These are phyloP conservation scores for Epizoanthus rinbou DNA, from an alignment of 92 coral and sea anemone species.

Conservation along the genomic window DNA sequence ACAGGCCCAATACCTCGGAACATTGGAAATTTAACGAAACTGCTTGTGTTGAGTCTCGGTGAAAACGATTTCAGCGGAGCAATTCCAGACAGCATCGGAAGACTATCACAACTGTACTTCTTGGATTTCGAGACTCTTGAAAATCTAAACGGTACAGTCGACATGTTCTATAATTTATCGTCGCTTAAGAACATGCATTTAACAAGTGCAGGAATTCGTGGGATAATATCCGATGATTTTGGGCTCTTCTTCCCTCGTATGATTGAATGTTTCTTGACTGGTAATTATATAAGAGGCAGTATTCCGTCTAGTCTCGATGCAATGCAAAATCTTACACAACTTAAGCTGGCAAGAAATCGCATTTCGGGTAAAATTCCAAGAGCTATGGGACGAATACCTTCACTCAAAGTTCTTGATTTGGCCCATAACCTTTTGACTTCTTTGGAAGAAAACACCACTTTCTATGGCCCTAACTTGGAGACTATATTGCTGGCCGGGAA, in stretches of 20 bases:
- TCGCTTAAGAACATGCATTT: slow-evolving; percentile 46
- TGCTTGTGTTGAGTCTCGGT: slow-evolving; percentile 49
- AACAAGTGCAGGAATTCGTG: slow-evolving; percentile 61
- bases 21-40: slow-evolving; percentile 61
- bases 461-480: slow-evolving; percentile 39
- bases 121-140: slow-evolving; percentile 58
- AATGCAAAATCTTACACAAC: slow-evolving; percentile 42
- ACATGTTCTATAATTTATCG: slow-evolving; percentile 33
- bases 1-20: slow-evolving; percentile 55
- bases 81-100: slow-evolving; percentile 57
- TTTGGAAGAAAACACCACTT: slow-evolving; percentile 50
- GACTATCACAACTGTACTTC: slow-evolving; percentile 38
- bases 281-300: slow-evolving; percentile 55
- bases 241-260: slow-evolving; percentile 50
- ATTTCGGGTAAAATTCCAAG: slow-evolving; percentile 66
- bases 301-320: slow-evolving; percentile 31
- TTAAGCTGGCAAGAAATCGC: slow-evolving; percentile 56
- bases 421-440: slow-evolving; percentile 51
- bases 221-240: slow-evolving; percentile 54
- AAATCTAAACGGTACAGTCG: slow-evolving; percentile 46
- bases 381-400: slow-evolving; percentile 39
- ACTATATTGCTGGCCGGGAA: slow-evolving; percentile 56
- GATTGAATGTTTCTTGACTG: slow-evolving; percentile 33
- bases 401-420: slow-evolving; percentile 58
- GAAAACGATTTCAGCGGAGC: slow-evolving; percentile 57